Conservation (phyloP, 2,113 vertebrate genomes). For the Cebidichthys violaceus region DNA sequence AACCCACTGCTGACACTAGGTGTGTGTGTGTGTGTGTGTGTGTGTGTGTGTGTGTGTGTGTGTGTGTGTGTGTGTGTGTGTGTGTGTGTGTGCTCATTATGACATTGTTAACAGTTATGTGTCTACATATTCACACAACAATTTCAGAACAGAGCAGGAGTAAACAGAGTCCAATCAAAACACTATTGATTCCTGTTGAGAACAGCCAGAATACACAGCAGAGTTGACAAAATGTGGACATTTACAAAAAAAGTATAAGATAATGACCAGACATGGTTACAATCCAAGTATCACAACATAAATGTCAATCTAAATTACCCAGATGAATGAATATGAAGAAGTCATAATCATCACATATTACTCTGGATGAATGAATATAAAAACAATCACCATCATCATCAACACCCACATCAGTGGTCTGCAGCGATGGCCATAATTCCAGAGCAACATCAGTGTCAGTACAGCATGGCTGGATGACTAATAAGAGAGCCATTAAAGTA, state of each 20-base stretch:
- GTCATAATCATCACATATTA: slow-evolving; percentile 44
- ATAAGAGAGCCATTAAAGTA: slow-evolving; percentile 58
- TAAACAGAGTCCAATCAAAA: neutral
- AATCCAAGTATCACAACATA: slow-evolving; percentile 8
- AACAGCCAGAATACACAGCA: neutral
- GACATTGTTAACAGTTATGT: neutral
- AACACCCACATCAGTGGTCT: slow-evolving; percentile 45
- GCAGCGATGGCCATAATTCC: slow-evolving; percentile 31
- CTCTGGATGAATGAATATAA: slow-evolving; percentile 36
- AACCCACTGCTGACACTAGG: neutral
- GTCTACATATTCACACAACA: neutral
- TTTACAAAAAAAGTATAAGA: neutral
- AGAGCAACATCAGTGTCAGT: slow-evolving; percentile 50
- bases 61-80: neutral
- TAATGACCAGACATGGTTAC: neutral
- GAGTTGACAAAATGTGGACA: neutral
- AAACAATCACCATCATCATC: slow-evolving; percentile 52
- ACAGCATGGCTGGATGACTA: slow-evolving; percentile 62
- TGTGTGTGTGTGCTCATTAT: neutral
- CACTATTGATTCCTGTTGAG: slow-evolving; percentile 1
- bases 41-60: neutral
- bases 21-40: neutral
- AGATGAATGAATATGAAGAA: slow-evolving; percentile 23
- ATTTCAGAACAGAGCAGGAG: neutral
- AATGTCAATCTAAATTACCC: slow-evolving; percentile 30